Evolutionary conservation across 2,797 vertebrate genomes (phyloP), one percentile per base, ranked within the genome.

Genomic region (Urosaurus nigricauda): DNA sequence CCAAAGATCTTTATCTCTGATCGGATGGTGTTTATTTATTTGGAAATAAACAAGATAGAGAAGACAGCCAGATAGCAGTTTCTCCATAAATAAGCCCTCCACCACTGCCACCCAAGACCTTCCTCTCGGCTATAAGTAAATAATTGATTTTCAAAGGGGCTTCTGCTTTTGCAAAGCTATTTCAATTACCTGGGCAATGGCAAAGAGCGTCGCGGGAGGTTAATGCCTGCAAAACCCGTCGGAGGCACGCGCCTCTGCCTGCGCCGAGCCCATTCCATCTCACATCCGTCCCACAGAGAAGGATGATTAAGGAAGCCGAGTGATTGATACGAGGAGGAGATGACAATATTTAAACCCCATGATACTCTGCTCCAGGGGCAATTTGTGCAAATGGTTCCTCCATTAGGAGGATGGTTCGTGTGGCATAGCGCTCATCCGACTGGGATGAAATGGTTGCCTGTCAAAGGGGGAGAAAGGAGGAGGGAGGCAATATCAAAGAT

Each of bases 1-100:
- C 26, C 91, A 81, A 87, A 92, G 92, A 93, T 92, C 92, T 95
- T 92, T 94, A 92, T 94, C 91, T 95, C 90, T 89, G 89, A 93
- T 94, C 92, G 91, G 71, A n/a, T 87, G 43, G 90, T 83, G 94
- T 93, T 94, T 91, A 92, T 93, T 94, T 91, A 92, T 86, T 84
- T 84, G 37, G 82, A 88, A 94, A 92, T 93, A 94, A 85, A 94
- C 91, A 93, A 89, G 93, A 87, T 89, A 91, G 94, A 92, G 88
- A 92, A 93, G 85, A 85, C 32, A 40, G 89, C 32, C 84, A 85
- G 82, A 91, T 87, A 85, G 81, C 94, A 90, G 88, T 93, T 91
- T 81, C 90, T 79, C 91, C 89, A 0, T 90, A 94, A 91, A 92
- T 90, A 89, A 94, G 87, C 75, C 73, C 37, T 16, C 79, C 37